phyloP scores from a whole-genome alignment of 2,797 vertebrate species.

The Epinephelus awoara region DNA sequence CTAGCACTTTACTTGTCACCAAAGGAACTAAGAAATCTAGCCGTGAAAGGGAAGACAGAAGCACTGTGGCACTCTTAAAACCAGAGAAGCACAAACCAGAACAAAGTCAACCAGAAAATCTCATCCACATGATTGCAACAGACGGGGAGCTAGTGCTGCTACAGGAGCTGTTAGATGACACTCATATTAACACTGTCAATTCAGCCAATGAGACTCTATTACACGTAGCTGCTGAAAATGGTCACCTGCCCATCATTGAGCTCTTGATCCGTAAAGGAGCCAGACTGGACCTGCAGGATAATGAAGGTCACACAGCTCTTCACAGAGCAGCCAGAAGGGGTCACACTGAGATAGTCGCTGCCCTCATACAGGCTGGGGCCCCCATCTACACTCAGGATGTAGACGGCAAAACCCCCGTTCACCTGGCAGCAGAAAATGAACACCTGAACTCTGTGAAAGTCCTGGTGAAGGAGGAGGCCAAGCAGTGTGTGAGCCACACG shows the following conservation, averaged over 20 bases:
- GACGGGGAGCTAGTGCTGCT: conserved; percentile 72
- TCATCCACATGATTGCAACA: conserved; percentile 69
- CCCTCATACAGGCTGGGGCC: conserved; percentile 74
- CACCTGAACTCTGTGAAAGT: conserved; percentile 67
- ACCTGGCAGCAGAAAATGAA: conserved; percentile 78
- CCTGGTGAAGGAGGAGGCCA: conserved; percentile 81
- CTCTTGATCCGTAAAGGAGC: conserved; percentile 83
- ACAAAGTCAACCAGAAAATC: conserved; percentile 28
- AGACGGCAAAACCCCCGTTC: conserved; percentile 74
- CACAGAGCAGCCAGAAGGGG: conserved; percentile 85
- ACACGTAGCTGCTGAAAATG: conserved; percentile 82
- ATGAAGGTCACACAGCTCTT: conserved; percentile 79
- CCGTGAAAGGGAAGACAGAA: conserved; percentile 37
- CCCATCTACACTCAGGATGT: conserved; percentile 75
- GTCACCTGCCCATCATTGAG: conserved; percentile 71
- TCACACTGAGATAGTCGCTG: conserved; percentile 57
- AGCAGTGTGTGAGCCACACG: conserved; percentile 67
- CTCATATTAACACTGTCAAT: conserved; percentile 68
- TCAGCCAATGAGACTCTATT: conserved; percentile 81
- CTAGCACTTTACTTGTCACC: conserved; percentile 3
- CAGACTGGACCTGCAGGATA: conserved; percentile 78
- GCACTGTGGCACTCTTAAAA: conserved; percentile 15
- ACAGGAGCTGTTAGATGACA: conserved; percentile 68
- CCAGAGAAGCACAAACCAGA: conserved; percentile 44
- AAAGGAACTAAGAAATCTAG: conserved; percentile 42